phyloP scores from a whole-genome alignment of 1,140 invertebrate species.

The Pygmarrhopalites habei region DNA sequence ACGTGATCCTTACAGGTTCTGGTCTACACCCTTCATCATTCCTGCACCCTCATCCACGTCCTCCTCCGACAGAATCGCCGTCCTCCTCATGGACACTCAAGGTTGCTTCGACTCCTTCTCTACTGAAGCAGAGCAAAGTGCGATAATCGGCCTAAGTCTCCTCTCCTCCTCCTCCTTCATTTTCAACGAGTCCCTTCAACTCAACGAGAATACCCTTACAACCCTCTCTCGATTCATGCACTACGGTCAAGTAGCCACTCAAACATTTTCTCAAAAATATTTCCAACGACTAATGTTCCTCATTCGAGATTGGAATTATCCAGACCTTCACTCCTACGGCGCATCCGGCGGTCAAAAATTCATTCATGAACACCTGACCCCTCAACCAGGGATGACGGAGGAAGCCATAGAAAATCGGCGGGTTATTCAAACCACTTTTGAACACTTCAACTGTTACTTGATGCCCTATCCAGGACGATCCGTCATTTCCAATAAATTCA shows the following conservation, averaged over 20 bases:
- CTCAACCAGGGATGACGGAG: background rate
- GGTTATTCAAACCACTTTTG: background rate
- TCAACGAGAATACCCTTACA: background rate
- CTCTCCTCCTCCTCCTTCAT: background rate
- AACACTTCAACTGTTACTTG: background rate
- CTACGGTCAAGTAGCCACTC: background rate
- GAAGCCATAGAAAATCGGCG: background rate
- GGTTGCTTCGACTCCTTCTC: background rate
- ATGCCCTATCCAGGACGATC: background rate
- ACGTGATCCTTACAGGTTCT: too few species aligned
- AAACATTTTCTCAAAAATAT: background rate
- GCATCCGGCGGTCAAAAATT: background rate
- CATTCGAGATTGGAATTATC: background rate
- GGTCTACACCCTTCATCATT: background rate
- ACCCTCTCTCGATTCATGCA: background rate
- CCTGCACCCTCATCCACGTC: too few species aligned
- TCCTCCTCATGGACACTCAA: background rate
- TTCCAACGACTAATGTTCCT: background rate
- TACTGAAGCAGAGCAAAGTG: background rate
- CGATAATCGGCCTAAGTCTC: background rate
- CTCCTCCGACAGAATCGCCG: background rate
- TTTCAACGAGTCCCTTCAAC: background rate
- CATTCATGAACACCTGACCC: background rate
- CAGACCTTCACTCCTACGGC: background rate
- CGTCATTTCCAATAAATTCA: background rate